phyloP scores from a whole-genome alignment of 2,888 invertebrate genomes.

The Lumbricus terrestris region DNA sequence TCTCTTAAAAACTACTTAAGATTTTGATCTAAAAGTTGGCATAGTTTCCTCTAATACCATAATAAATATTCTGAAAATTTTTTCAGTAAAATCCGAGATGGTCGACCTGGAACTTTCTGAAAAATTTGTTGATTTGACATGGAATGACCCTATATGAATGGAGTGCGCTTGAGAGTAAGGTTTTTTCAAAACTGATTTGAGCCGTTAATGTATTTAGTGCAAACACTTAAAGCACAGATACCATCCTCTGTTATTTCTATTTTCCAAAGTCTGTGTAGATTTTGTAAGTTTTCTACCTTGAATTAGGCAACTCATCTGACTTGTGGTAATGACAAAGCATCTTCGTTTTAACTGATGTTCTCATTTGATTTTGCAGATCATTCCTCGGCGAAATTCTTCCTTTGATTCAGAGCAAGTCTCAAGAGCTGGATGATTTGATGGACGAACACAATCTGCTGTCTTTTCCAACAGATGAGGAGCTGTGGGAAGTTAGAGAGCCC shows the following conservation, averaged over 20 bases:
- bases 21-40: no score
- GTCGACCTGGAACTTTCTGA: no score
- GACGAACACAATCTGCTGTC: slow-evolving; percentile 27
- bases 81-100: no score
- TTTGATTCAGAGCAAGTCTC: slow-evolving; percentile 19
- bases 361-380: slow-evolving; percentile 20
- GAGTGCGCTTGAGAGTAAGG: no score
- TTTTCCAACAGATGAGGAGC: slow-evolving; percentile 38
- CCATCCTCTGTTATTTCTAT: background rate
- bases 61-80: no score
- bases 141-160: no score
- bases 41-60: no score
- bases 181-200: background rate
- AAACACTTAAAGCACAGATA: background rate
- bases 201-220: background rate
- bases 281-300: background rate
- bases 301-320: no score
- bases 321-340: background rate
- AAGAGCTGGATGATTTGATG: slow-evolving; percentile 27
- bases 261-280: background rate
- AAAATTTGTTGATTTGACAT: no score
- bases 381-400: slow-evolving; percentile 29
- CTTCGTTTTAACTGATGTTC: background rate
- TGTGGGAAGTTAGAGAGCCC: slow-evolving; percentile 43
- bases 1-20: no score